These are phyloP conservation scores for Timandra comae DNA, from an alignment of 2,888 invertebrate genomes.

Conservation along the genomic window DNA sequence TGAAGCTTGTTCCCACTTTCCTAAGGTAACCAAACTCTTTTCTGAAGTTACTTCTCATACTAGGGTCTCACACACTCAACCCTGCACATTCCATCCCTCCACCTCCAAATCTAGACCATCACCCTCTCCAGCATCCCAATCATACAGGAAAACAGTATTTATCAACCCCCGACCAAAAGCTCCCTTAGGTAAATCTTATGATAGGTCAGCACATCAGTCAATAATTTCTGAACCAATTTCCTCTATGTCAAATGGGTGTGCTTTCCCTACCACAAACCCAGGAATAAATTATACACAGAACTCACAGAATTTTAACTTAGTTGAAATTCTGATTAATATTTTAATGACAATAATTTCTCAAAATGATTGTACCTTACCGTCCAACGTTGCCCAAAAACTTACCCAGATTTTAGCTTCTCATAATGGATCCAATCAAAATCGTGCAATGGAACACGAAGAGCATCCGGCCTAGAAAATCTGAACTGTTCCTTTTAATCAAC, in stretches of 20 bases:
- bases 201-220: not conserved
- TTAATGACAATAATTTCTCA: not conserved
- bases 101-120: not conserved
- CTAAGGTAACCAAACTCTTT: not conserved
- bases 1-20: conserved; percentile 8
- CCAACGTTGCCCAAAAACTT: too few relatives aligned
- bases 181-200: conserved; percentile 4
- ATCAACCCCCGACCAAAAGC: too few relatives aligned
- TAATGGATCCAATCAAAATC: conserved; percentile 1
- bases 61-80: not conserved
- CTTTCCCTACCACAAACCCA: not conserved
- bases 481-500: not conserved
- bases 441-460: conserved; percentile 18
- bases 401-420: conserved; percentile 5
- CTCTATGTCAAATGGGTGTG: conserved; percentile 1
- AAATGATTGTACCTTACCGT: conserved; percentile 1
- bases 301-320: not conserved
- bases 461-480: conserved; percentile 4
- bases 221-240: not conserved
- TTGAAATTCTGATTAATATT: conserved; percentile 1
- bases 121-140: not conserved
- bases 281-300: not conserved
- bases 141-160: too few relatives aligned
- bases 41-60: not conserved
- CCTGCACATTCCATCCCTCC: not conserved